Evolutionary conservation across 2,113 vertebrate species (phyloP).

Genomic region (Cariama cristata): DNA sequence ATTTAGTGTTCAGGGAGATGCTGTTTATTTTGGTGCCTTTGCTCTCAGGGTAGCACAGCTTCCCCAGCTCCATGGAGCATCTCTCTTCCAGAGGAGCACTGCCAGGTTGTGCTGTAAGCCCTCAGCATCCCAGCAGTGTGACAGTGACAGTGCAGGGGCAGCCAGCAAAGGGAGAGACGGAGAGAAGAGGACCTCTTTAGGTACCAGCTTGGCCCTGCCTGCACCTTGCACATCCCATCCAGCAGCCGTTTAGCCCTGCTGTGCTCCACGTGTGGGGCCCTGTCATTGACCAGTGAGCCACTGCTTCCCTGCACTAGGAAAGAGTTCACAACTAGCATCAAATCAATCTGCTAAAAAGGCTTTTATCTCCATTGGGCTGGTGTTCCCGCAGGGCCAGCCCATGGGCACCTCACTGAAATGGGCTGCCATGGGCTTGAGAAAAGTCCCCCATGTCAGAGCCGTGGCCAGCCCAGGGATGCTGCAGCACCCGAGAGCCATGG

Average conservation of each 20-base stretch:
- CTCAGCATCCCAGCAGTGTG: not conserved
- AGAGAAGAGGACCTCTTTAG: not conserved
- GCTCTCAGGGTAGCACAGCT: not conserved
- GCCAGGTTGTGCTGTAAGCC: not conserved
- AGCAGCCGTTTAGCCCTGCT: not conserved
- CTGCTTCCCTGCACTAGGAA: not conserved
- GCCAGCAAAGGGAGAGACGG: not conserved
- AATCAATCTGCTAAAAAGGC: slow-evolving; percentile 17
- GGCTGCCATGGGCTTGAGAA: not conserved
- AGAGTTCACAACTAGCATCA: not conserved
- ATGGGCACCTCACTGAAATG: not conserved
- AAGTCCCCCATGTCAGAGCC: accelerated
- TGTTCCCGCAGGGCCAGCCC: not conserved
- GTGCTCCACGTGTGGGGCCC: accelerated
- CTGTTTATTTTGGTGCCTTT: not conserved
- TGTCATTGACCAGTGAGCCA: not conserved
- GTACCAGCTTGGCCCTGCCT: not conserved
- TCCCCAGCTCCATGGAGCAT: not conserved
- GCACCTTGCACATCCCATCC: accelerated
- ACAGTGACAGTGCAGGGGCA: too few species aligned
- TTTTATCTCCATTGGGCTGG: not conserved
- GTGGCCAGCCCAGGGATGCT: not conserved
- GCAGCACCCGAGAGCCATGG: not conserved
- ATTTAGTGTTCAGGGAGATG: not conserved
- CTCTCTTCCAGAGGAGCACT: not conserved